Evolutionary conservation across 2,888 invertebrate species (phyloP).

Genomic region (Orgyia antiqua): DNA sequence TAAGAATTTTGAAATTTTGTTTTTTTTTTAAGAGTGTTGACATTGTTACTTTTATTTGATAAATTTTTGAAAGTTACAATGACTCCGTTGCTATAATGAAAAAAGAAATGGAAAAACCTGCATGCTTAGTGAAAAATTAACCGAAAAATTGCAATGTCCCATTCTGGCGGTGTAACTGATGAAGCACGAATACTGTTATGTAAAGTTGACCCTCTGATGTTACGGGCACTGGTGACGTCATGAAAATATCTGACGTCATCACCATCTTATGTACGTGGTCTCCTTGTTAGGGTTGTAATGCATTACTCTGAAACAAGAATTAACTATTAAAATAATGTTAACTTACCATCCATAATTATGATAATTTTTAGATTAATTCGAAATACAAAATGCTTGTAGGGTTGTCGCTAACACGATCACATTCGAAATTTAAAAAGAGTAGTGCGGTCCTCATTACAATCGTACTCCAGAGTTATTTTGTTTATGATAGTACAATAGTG

Average conservation of each 20-base stretch:
- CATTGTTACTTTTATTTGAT: slow-evolving; percentile 2
- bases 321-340: not conserved
- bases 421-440: too few species aligned
- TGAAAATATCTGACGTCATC: slow-evolving; percentile 33
- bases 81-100: slow-evolving; percentile 24
- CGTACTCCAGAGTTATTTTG: not conserved
- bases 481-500: too few species aligned
- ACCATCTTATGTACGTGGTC: slow-evolving; percentile 65
- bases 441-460: slow-evolving; percentile 41
- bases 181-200: slow-evolving; percentile 74
- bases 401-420: slow-evolving; percentile 47
- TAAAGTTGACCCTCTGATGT: slow-evolving; percentile 37
- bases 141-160: slow-evolving; percentile 58
- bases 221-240: slow-evolving; percentile 23
- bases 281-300: slow-evolving; percentile 65
- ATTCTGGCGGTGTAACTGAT: slow-evolving; percentile 67
- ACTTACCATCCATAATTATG: not conserved
- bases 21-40: not conserved
- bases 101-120: slow-evolving; percentile 17
- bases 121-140: slow-evolving; percentile 19
- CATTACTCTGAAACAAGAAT: slow-evolving; percentile 67
- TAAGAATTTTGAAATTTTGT: not conserved
- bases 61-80: not conserved
- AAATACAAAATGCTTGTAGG: slow-evolving; percentile 54
- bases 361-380: too few species aligned